phyloP scores from a whole-genome alignment of 2,113 vertebrate genomes.

The Prunella fulvescens region DNA sequence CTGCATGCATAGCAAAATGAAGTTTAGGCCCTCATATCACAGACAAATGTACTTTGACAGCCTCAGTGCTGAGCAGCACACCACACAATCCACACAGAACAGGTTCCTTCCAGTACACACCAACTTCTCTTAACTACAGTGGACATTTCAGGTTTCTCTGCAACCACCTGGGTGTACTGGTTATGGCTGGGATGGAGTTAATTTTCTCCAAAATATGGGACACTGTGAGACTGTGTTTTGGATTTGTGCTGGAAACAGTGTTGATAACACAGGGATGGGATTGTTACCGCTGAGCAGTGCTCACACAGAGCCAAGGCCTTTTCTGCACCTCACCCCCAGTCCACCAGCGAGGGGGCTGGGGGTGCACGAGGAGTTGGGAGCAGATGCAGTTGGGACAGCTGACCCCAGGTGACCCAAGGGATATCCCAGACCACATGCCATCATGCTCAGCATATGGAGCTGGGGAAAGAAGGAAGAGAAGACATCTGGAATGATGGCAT shows the following conservation, averaged over 20 bases:
- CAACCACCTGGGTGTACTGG: neutral
- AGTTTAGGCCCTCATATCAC: neutral
- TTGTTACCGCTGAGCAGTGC: neutral
- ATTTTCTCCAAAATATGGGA: neutral
- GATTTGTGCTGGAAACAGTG: neutral
- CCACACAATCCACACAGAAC: neutral
- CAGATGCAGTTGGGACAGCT: neutral
- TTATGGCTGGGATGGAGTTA: neutral
- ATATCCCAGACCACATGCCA: neutral
- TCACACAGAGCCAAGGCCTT: neutral
- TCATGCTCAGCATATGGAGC: neutral
- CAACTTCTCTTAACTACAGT: neutral
- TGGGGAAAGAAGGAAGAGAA: neutral
- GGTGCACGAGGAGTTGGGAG: neutral
- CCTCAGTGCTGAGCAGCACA: neutral
- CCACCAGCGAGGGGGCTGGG: accelerated
- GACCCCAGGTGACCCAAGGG: neutral
- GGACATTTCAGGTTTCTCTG: neutral
- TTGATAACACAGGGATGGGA: neutral
- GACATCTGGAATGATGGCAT: neutral
- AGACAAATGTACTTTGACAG: neutral
- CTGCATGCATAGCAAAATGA: neutral
- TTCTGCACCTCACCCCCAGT: neutral
- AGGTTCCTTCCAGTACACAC: neutral
- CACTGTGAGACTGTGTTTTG: neutral